These are phyloP conservation scores for Sphaerophoria rueppellii DNA, from an alignment of 2,888 invertebrate genomes.

Conservation along the genomic window DNA sequence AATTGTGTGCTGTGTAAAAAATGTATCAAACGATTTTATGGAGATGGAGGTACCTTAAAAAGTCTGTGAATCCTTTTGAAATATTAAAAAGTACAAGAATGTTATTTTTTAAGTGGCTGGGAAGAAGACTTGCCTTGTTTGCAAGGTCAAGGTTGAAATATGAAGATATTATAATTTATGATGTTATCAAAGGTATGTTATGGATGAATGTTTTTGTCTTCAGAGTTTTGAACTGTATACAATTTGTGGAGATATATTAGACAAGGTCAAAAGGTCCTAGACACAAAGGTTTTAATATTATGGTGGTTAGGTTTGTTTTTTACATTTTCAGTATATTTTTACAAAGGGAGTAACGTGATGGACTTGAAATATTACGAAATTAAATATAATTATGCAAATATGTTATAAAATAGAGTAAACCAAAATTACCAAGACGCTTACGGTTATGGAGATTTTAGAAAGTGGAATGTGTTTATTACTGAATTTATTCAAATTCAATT, in stretches of 20 bases:
- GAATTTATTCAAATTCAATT: too few species aligned
- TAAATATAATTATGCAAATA: too few species aligned
- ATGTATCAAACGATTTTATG: background rate
- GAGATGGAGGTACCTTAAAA: too few species aligned
- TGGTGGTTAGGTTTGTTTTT: too few species aligned
- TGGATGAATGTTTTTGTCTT: background rate
- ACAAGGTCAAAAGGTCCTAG: background rate
- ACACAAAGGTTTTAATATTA: background rate
- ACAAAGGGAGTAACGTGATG: too few species aligned
- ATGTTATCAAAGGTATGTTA: background rate
- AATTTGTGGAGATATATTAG: too few species aligned
- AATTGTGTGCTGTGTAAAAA: background rate
- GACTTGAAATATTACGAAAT: too few species aligned
- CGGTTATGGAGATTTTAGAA: too few species aligned
- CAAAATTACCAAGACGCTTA: too few species aligned
- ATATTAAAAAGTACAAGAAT: slow-evolving; percentile 10
- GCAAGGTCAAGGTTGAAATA: background rate
- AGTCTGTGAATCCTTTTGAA: slow-evolving; percentile 12
- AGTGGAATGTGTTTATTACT: too few species aligned
- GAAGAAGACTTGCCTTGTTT: background rate
- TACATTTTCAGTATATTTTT: too few species aligned
- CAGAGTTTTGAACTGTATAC: background rate
- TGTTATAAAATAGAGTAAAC: too few species aligned
- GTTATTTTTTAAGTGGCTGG: background rate
- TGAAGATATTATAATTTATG: background rate